Evolutionary conservation across 2,888 invertebrate genomes (phyloP).

Genomic region (Deilephila elpenor): DNA sequence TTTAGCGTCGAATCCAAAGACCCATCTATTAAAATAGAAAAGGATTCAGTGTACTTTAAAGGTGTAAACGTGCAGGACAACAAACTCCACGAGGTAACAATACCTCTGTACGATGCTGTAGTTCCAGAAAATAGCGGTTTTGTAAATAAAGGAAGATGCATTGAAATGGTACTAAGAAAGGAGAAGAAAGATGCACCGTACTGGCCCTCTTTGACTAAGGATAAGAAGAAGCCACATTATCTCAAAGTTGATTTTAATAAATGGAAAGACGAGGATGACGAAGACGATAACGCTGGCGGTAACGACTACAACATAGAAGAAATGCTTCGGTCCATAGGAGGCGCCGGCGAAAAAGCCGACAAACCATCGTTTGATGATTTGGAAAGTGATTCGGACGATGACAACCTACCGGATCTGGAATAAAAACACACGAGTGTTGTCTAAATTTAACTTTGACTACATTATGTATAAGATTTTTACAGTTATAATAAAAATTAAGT

Average conservation of each 20-base stretch:
- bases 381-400: constrained; percentile 92
- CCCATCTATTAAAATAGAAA: constrained; percentile 91
- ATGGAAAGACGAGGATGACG: constrained; percentile 98
- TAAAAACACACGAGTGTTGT: constrained; percentile 67
- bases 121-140: constrained; percentile 90
- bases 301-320: constrained; percentile 86
- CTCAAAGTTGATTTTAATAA: constrained; percentile 98
- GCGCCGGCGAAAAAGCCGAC: constrained; percentile 76
- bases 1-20: constrained; percentile 96
- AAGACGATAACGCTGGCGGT: constrained; percentile 84
- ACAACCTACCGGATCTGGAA: constrained; percentile 90
- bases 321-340: constrained; percentile 88
- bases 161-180: constrained; percentile 90
- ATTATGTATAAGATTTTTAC: constrained; percentile 82
- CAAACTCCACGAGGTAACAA: constrained; percentile 93
- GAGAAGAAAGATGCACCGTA: constrained; percentile 89
- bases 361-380: constrained; percentile 91
- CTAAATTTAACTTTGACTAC: constrained; percentile 69
- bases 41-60: constrained; percentile 91
- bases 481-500: constrained; percentile 74
- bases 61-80: constrained; percentile 93
- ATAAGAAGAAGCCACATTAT: constrained; percentile 96
- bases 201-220: constrained; percentile 95
- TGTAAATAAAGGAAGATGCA: constrained; percentile 89
- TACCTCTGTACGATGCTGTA: constrained; percentile 93